These are phyloP conservation scores for Mythimna vitellina DNA, from an alignment of 2,888 invertebrate genomes.

Conservation along the genomic window DNA sequence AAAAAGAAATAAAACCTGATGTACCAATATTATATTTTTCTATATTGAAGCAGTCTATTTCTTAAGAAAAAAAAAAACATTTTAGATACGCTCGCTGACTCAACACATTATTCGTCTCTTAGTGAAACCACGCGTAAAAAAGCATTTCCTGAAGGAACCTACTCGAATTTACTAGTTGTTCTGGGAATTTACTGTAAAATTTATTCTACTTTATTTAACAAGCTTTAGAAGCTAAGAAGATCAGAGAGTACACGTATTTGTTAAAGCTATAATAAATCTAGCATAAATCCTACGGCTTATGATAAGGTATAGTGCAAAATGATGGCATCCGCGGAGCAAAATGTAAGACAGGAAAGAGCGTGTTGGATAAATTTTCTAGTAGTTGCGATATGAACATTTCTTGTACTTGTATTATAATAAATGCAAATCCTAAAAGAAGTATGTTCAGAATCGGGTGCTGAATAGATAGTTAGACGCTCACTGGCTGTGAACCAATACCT, in stretches of 20 bases:
- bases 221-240: slow-evolving; percentile 9
- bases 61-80: slow-evolving; percentile 8
- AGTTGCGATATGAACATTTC: not conserved
- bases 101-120: slow-evolving; percentile 10
- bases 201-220: not conserved
- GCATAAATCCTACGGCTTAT: not conserved
- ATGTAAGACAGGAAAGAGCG: not conserved
- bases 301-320: too few species aligned
- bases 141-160: slow-evolving; percentile 3
- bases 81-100: slow-evolving; percentile 28
- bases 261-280: slow-evolving; percentile 17
- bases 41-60: not conserved
- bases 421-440: too few species aligned
- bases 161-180: not conserved
- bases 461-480: too few species aligned
- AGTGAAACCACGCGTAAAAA: slow-evolving; percentile 21
- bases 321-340: not conserved
- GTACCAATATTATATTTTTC: not conserved
- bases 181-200: slow-evolving; percentile 1
- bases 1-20: not conserved
- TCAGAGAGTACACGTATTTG: slow-evolving; percentile 8
- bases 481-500: too few species aligned
- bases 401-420: not conserved
- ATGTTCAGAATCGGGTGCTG: too few species aligned
- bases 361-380: not conserved